Evolutionary conservation across 2,113 vertebrate species (phyloP), one percentile per base, ranked within the genome.

Genomic region (Xenotilapia flavipinnis): DNA sequence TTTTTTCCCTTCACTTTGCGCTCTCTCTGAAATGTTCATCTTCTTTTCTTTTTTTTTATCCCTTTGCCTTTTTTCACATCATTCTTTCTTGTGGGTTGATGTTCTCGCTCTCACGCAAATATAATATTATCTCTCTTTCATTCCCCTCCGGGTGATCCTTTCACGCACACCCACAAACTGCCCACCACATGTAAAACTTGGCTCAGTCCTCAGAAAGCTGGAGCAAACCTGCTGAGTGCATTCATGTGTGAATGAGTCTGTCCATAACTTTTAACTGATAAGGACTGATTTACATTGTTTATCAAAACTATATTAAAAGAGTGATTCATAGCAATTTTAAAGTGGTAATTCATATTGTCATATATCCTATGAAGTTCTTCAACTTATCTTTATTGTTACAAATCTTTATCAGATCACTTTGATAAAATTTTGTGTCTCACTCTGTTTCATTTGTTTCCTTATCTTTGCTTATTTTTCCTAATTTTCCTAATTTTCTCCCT

Each of bases 151-250:
- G 75, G 56, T 73, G 77, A 81, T 84, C 53, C 14, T 26, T 42
- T 21, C 38, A 56, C 19, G 13, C 84, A 83, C 70, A 80, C 77
- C 33, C 51, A 12, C 45, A 82, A 40, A 82, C 81, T 86, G 81
- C 81, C 38, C 4, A 58, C 77, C 89, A 92, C 88, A 92, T 92
- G 89, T 89, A 83, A 75, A 83, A 90, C 8, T 89, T 92, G 89
- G 91, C 86, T 53, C 70, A 1, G n/a, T 6, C 2, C 36, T 87
- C 83, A 42, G 51, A 36, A 19, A 82, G 86, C 91, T 82, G 51
- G 60, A 85, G 17, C 12, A 60, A 49, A 81, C 80, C 65, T 90
- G 86, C 80, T 51, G 65, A 70, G 79, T 7, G 31, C 42, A 12
- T 65, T 55, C 21, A 17, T 68, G 49, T 70, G 36, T 81, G 54